phyloP scores from a whole-genome alignment of 1,140 invertebrate genomes.

The Drosophila prosaltans region DNA sequence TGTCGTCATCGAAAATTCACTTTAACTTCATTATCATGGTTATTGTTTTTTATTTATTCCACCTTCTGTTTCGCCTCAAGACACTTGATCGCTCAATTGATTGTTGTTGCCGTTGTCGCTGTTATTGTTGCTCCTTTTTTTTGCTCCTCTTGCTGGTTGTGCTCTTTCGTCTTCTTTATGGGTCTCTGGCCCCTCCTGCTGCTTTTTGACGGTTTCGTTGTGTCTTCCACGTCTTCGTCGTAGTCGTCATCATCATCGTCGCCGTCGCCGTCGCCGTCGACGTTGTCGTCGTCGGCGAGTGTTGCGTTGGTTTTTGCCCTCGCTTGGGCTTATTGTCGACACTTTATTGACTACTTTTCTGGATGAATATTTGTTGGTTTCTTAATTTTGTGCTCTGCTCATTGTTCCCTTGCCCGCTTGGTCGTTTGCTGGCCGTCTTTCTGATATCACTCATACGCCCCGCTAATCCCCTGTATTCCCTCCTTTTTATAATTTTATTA shows the following conservation, averaged over 20 bases:
- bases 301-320: slow-evolving; percentile 44
- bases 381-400: slow-evolving; percentile 69
- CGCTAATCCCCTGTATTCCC: slow-evolving; percentile 42
- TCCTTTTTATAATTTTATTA: slow-evolving; percentile 68
- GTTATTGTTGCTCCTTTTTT: not conserved
- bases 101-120: slow-evolving; percentile 54
- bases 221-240: slow-evolving; percentile 26
- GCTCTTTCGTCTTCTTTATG: slow-evolving; percentile 37
- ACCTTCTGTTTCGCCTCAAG: slow-evolving; percentile 83
- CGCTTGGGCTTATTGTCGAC: slow-evolving; percentile 74
- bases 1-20: slow-evolving; percentile 82
- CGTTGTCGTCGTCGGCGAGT: slow-evolving; percentile 48
- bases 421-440: slow-evolving; percentile 44
- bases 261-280: slow-evolving; percentile 39
- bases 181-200: slow-evolving; percentile 45
- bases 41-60: slow-evolving; percentile 83
- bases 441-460: slow-evolving; percentile 73
- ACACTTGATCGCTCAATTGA: slow-evolving; percentile 83
- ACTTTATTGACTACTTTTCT: slow-evolving; percentile 82
- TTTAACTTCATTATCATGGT: slow-evolving; percentile 83
- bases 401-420: slow-evolving; percentile 32
- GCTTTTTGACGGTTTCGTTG: slow-evolving; percentile 72
- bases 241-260: slow-evolving; percentile 43
- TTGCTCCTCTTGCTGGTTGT: slow-evolving; percentile 2
- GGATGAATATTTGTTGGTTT: slow-evolving; percentile 80